Conservation (phyloP, 2,113 vertebrate genomes). For the Psittacara wagleri region DNA sequence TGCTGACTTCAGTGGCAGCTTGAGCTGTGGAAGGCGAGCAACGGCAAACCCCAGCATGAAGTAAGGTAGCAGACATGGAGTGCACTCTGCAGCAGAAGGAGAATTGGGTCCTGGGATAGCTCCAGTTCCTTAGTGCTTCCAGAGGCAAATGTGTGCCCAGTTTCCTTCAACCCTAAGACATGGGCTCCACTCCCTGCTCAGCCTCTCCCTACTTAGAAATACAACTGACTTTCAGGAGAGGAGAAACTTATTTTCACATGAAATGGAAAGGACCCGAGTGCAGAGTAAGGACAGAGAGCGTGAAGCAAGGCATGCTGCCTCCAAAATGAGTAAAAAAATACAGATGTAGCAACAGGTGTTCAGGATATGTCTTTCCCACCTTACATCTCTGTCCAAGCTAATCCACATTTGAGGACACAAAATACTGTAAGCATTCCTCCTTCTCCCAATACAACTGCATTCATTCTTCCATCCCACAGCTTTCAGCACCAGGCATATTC, state of each 20-base stretch:
- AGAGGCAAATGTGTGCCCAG: background rate
- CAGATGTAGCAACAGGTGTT: slow-evolving; percentile 70
- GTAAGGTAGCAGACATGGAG: background rate
- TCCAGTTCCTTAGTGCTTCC: background rate
- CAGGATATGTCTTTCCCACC: slow-evolving; percentile 64
- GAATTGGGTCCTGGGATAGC: background rate
- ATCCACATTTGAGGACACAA: slow-evolving; percentile 56
- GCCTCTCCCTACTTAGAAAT: background rate
- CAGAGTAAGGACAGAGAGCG: background rate
- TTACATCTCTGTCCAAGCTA: slow-evolving; percentile 64
- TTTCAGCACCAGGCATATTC: slow-evolving; percentile 68
- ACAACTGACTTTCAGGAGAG: background rate
- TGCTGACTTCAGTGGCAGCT: background rate
- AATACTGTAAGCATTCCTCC: slow-evolving; percentile 56
- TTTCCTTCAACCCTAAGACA: background rate
- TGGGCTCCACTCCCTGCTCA: background rate
- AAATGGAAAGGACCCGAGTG: background rate
- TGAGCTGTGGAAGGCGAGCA: background rate
- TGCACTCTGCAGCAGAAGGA: background rate
- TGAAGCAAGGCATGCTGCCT: background rate
- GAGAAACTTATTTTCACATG: background rate
- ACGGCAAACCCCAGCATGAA: background rate
- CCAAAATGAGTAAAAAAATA: background rate
- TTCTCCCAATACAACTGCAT: slow-evolving; percentile 49
- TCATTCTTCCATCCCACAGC: slow-evolving; percentile 62